phyloP scores from a whole-genome alignment of 1,140 invertebrate species.

The Aphaenogaster ashmeadi region DNA sequence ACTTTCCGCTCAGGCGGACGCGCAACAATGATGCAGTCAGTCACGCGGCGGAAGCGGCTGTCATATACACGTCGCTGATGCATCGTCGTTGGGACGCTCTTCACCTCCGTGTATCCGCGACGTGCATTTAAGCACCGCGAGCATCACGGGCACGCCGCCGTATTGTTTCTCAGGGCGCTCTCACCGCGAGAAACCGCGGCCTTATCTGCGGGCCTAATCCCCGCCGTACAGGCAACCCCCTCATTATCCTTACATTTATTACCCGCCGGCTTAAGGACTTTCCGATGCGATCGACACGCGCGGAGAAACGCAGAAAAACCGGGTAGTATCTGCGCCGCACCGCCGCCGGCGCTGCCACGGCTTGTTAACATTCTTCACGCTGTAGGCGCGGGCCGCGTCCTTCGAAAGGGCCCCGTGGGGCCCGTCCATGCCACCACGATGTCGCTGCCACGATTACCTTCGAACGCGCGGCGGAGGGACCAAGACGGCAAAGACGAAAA shows the following conservation, averaged over 20 bases:
- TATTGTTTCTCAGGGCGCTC: conserved; percentile 62
- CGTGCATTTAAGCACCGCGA: background rate
- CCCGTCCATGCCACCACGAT: conserved; percentile 21
- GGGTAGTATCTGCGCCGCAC: conserved; percentile 47
- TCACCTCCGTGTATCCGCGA: conserved; percentile 38
- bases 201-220: conserved; percentile 75
- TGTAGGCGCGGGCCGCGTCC: conserved; percentile 74
- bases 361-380: conserved; percentile 83
- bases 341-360: conserved; percentile 63
- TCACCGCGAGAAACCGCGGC: conserved; percentile 36
- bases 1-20: conserved; percentile 32
- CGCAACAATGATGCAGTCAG: conserved; percentile 54
- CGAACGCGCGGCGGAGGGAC: conserved; percentile 19
- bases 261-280: conserved; percentile 71
- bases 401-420: conserved; percentile 49
- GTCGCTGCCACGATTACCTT: conserved; percentile 62
- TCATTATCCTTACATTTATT: conserved; percentile 79
- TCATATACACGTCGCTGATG: conserved; percentile 24
- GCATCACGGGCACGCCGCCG: conserved; percentile 1
- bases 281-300: conserved; percentile 76
- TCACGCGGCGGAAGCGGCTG: conserved; percentile 44
- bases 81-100: conserved; percentile 29
- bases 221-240: conserved; percentile 51
- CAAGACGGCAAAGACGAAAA: conserved; percentile 26
- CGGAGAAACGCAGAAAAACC: conserved; percentile 72